Base-by-base conservation (phyloP, 2,113 vertebrate species). In the Ceuthmochares aereus region DNA sequence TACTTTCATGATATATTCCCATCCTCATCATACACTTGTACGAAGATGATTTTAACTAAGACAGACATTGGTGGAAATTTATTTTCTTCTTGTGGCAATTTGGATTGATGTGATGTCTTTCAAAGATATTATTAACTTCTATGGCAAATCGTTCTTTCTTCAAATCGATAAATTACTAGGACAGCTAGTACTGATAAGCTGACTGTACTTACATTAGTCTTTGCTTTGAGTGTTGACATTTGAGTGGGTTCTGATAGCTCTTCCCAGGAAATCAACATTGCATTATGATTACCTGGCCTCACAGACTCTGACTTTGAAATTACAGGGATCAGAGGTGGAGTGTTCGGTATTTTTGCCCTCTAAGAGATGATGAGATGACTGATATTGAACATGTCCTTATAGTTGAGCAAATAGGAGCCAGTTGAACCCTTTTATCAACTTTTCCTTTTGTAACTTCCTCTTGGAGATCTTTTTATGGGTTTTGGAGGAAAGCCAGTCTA, bases 101-200 rank as follows among this genome's bases (percentile, higher is more conserved):
- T 82, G 64, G 56, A 45, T 67, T 83, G 95, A 74, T 83, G 66
- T 74, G 58, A 27, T 19, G 12, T 47, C 51, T 76, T 94, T 93
- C 66, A 93, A 51, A 52, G 59, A 72, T 59, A 62, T 60, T 81
- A 51, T 87, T 91, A 91, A 87, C 45, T 91, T 96, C 93, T 88
- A 87, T 91, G 87, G 89, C 36, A 87, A 37, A 49, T 93, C 59
- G 0, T 87, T 89, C 67, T 69, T 90, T 87, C 81, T 94, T 40
- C 70, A 52, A 78, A 67, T 84, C 23, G 11, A 70, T 90, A 85
- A 92, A 84, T 93, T 76, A 76, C 59, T 59, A 84, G 92, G 77
- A 36, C 85, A 88, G 72, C 34, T 77, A 72, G 63, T 60, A 45
- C 70, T 80, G 92, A 95, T 97, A 87, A 93, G 77, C 67, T 85